phyloP scores from a whole-genome alignment of 23 tunicate species.

The Corella eumyota region DNA sequence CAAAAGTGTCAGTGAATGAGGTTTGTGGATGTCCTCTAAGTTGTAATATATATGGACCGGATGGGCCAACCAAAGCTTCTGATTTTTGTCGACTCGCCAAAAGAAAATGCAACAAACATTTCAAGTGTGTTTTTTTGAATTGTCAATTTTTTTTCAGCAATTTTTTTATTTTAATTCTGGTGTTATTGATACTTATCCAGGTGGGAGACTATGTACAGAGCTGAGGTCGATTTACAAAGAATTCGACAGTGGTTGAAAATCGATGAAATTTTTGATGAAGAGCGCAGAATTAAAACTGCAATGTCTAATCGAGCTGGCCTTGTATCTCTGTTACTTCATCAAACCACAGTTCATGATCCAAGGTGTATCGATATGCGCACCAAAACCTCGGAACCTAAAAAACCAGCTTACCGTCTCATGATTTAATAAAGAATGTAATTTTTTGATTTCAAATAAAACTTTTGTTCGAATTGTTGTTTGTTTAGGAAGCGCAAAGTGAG shows the following conservation, averaged over 20 bases:
- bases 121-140: conserved; percentile 29
- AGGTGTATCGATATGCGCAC: conserved; percentile 75
- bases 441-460: no score
- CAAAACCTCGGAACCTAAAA: conserved; percentile 58
- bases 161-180: no score
- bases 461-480: no score
- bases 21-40: conserved; percentile 82
- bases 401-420: conserved; percentile 74
- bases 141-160: no score
- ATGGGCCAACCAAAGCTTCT: conserved; percentile 28
- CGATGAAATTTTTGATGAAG: conserved; percentile 90
- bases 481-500: no score
- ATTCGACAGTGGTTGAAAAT: conserved; percentile 92
- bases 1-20: conserved; percentile 64
- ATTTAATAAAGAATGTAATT: no score
- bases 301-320: conserved; percentile 79
- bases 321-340: conserved; percentile 73
- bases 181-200: conserved; percentile 8
- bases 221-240: conserved; percentile 82
- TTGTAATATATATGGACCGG: conserved; percentile 41
- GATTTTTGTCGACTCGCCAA: conserved; percentile 62
- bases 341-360: conserved; percentile 70
- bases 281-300: conserved; percentile 66
- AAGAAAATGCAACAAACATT: conserved; percentile 76
- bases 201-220: conserved; percentile 91